Conservation (phyloP, 2,113 vertebrate genomes). For the Smithornis capensis region DNA sequence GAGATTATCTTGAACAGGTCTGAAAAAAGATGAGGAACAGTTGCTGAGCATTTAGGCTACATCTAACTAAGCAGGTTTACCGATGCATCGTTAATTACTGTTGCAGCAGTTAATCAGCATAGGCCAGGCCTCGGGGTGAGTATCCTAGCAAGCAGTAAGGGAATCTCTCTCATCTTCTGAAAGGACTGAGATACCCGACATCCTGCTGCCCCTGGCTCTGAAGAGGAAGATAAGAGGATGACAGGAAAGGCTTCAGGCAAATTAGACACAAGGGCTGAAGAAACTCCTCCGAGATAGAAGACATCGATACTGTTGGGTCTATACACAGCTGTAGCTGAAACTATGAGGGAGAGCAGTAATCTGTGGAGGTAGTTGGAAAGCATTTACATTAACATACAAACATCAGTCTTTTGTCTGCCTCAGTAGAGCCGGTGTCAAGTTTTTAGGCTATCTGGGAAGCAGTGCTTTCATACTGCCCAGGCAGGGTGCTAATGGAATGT, state of each 20-base stretch:
- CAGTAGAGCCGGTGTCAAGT: accelerated
- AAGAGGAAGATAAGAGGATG: not conserved
- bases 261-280: not conserved
- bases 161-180: not conserved
- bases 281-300: not conserved
- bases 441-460: not conserved
- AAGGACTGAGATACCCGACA: not conserved
- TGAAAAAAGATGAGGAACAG: not conserved
- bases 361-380: not conserved
- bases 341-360: not conserved
- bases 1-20: not conserved
- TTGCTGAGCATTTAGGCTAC: not conserved
- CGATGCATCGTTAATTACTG: not conserved
- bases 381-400: not conserved
- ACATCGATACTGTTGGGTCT: not conserved
- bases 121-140: not conserved
- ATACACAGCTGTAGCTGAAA: not conserved
- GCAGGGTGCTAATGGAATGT: not conserved
- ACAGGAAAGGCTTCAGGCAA: not conserved
- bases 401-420: not conserved
- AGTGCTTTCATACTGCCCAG: not conserved
- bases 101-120: not conserved
- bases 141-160: not conserved
- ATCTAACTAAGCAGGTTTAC: not conserved
- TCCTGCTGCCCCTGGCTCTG: not conserved